Conservation (phyloP, 2,797 vertebrate species). For the Diglossa cyanea region DNA sequence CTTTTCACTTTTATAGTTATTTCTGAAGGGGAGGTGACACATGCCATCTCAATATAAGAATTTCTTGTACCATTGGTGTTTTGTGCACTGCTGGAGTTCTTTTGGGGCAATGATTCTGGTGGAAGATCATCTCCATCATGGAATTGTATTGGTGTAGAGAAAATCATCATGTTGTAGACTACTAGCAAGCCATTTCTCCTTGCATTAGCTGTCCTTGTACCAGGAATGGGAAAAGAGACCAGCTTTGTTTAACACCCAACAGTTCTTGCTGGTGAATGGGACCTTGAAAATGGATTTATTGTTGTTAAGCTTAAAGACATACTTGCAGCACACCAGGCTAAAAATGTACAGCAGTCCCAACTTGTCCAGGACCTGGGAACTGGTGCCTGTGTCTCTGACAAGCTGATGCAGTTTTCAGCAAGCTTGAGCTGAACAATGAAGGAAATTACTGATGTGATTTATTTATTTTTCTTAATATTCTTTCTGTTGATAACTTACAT, state of each 20-base stretch:
- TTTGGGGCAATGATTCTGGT: neutral
- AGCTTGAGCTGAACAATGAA: neutral
- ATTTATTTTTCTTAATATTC: neutral
- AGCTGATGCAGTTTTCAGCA: neutral
- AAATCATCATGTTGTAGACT: neutral
- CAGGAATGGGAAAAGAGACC: neutral
- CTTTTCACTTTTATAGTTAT: neutral
- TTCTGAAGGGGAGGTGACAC: neutral
- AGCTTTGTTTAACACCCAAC: neutral
- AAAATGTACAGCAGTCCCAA: neutral
- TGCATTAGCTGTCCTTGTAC: neutral
- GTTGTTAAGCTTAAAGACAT: neutral
- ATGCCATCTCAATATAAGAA: neutral
- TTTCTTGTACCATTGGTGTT: neutral
- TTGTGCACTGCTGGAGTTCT: neutral
- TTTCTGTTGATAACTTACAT: neutral
- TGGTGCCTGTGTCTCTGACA: neutral
- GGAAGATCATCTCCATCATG: accelerated
- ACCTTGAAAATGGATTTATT: neutral
- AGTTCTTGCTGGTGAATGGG: neutral
- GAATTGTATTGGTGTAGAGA: neutral
- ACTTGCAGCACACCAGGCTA: neutral
- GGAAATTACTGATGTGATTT: neutral
- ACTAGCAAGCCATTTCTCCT: neutral
- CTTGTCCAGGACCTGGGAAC: neutral